phyloP scores from a whole-genome alignment of 2,113 vertebrate genomes.

The Verasper variegatus region DNA sequence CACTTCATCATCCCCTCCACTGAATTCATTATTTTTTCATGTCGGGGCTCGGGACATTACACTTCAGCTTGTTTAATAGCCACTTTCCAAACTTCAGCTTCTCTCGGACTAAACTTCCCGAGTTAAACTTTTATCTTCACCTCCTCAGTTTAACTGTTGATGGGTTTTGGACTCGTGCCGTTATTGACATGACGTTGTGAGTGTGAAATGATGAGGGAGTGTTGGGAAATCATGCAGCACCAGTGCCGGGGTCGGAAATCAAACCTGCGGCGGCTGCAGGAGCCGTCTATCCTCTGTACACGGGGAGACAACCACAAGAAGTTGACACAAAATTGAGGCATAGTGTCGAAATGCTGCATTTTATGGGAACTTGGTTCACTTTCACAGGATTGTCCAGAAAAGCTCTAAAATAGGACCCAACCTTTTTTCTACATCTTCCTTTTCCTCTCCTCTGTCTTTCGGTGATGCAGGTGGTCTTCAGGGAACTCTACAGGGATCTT shows the following conservation, averaged over 20 bases:
- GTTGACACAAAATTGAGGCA: no score
- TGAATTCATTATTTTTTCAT: constrained; percentile 43
- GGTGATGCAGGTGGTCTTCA: constrained; percentile 34
- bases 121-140: neutral
- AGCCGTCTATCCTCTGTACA: no score
- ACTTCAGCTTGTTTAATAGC: constrained; percentile 5
- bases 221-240: no score
- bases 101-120: neutral
- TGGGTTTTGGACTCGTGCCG: no score
- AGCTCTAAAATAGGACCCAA: neutral
- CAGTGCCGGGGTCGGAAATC: no score
- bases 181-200: no score
- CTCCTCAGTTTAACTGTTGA: no score
- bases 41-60: constrained; percentile 17
- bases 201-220: no score
- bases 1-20: constrained; percentile 53
- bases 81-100: constrained; percentile 17
- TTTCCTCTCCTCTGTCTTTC: neutral
- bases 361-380: no score
- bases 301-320: no score
- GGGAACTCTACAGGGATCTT: constrained; percentile 28
- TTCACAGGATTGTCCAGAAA: neutral
- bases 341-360: neutral
- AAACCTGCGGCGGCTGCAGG: no score
- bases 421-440: neutral